Evolutionary conservation across 2,797 vertebrate species (phyloP).

Genomic region (Tachyglossus aculeatus): DNA sequence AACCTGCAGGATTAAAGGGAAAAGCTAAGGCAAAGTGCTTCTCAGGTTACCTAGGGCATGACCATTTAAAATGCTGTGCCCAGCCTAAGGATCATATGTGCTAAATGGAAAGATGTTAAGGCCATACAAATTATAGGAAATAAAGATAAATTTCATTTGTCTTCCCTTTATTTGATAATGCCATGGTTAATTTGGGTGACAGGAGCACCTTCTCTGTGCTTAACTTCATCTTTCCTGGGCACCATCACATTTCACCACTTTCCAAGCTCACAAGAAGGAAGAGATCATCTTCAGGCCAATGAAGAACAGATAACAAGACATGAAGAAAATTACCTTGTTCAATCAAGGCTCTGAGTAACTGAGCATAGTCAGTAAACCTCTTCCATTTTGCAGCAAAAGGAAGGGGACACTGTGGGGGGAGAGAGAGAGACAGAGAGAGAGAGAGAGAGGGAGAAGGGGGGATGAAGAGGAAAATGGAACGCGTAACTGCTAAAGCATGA

Average conservation of each 20-base stretch:
- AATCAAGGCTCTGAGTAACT: constrained; percentile 19
- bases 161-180: neutral
- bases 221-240: neutral
- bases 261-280: neutral
- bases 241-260: neutral
- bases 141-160: neutral
- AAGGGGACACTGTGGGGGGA: constrained; percentile 23
- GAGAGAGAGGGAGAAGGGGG: constrained; percentile 37
- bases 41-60: neutral
- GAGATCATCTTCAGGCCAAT: constrained; percentile 11
- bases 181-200: neutral
- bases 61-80: constrained; percentile 6
- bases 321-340: constrained; percentile 12
- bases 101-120: neutral
- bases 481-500: constrained; percentile 75
- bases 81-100: neutral
- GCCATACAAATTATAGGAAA: neutral
- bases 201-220: neutral
- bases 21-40: constrained; percentile 8
- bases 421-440: constrained; percentile 8
- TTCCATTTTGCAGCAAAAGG: constrained; percentile 62
- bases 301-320: constrained; percentile 1
- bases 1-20: neutral
- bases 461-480: constrained; percentile 47
- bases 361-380: constrained; percentile 51